Evolutionary conservation across 2,113 vertebrate genomes (phyloP), one percentile per base, ranked within the genome.

Genomic region (Benitochromis conjunctus): DNA sequence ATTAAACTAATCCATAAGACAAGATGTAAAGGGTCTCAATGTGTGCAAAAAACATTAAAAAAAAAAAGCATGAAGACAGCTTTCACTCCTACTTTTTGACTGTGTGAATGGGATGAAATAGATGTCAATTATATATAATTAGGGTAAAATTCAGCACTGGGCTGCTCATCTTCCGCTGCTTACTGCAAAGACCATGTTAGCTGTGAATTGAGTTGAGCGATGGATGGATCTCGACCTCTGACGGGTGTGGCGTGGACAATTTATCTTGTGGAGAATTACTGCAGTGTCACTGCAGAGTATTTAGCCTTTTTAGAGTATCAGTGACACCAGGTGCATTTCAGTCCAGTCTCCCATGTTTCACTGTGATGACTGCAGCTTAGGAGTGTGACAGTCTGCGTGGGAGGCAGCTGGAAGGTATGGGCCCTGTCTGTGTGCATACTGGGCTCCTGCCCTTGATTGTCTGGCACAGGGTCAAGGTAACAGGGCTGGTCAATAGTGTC

Each of bases 391-490:
- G 77, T 71, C 60, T 89, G 90, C 31, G 86, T 90, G 85, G 86
- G 84, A 82, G 89, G 84, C 16, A 82, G 88, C 79, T 85, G 83
- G 51, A 13, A 80, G 83, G 87, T 88, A 79, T 54, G 78, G 86
- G 88, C 60, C 80, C 38, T 57, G 76, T 34, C 82, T 87, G 48
- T 86, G 58, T 64, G 60, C 4, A 46, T 43, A 80, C 74, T 86
- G 85, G 87, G 81, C 89, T 90, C 76, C 89, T 92, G 87, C 76
- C 91, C 91, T 92, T 92, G 84, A 91, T 85, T 77, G 66, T 82
- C 88, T 94, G 92, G 89, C 89, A 86, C 51, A 19, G 55, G 90
- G 86, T 92, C 90, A 91, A 86, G 83, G 82, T 81, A 88, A 57
- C 14, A 56, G 29, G 38, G 57, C 53, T 34, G 66, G 74, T 58